These are phyloP conservation scores for Cyphomyrmex costatus DNA, from an alignment of 1,140 invertebrate genomes.

Conservation along the genomic window DNA sequence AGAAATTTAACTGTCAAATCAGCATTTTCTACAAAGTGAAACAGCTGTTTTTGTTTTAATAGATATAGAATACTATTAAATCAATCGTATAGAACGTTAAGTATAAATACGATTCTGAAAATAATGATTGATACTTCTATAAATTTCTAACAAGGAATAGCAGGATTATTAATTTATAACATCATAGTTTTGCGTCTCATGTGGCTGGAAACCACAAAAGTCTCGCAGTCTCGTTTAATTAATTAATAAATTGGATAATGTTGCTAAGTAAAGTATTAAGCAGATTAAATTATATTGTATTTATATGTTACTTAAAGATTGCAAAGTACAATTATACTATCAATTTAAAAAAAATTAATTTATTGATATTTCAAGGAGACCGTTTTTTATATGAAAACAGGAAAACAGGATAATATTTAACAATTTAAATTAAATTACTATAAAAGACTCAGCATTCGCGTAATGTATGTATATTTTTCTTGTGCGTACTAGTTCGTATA, in stretches of 20 bases:
- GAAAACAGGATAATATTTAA: background rate
- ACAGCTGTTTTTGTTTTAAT: background rate
- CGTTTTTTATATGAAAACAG: background rate
- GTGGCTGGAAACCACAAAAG: background rate
- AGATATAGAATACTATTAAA: background rate
- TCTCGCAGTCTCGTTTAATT: background rate
- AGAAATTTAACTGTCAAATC: background rate
- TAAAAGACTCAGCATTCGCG: background rate
- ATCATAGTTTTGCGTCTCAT: background rate
- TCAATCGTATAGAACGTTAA: background rate
- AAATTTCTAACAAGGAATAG: background rate
- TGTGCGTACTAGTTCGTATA: background rate
- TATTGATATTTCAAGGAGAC: background rate
- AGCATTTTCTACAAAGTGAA: background rate
- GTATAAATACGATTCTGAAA: background rate
- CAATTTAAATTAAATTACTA: background rate
- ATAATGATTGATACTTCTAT: background rate
- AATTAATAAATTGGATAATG: conserved; percentile 10
- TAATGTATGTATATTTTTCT: background rate
- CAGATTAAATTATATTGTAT: background rate
- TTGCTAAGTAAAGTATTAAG: background rate
- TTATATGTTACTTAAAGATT: background rate
- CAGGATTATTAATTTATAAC: conserved; percentile 12
- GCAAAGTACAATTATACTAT: background rate
- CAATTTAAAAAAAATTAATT: conserved; percentile 6